Conservation (phyloP, 1,140 invertebrate genomes). For the Pissodes strobi region DNA sequence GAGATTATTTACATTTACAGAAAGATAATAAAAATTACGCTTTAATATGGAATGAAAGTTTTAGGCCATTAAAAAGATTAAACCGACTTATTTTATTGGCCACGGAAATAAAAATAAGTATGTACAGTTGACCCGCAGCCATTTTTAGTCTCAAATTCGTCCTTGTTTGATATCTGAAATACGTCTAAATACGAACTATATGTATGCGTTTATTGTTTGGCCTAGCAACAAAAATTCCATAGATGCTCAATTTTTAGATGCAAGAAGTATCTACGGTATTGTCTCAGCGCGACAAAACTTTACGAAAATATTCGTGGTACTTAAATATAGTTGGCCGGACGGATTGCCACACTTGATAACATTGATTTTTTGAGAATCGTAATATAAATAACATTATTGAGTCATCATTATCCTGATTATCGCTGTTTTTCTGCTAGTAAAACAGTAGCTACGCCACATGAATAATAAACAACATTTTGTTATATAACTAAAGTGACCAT, state of each 20-base stretch:
- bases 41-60: not conserved
- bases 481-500: too few species aligned
- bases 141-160: not conserved
- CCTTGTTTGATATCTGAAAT: not conserved
- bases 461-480: too few species aligned
- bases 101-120: not conserved
- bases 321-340: too few species aligned
- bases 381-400: too few species aligned
- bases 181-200: not conserved
- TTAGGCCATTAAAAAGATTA: not conserved
- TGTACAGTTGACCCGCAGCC: not conserved
- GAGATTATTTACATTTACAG: not conserved
- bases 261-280: too few species aligned
- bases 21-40: constrained; percentile 1
- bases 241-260: not conserved
- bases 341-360: too few species aligned
- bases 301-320: too few species aligned
- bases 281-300: too few species aligned
- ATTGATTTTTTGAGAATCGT: too few species aligned
- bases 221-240: constrained; percentile 6
- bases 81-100: not conserved
- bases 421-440: too few species aligned
- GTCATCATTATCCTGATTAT: too few species aligned
- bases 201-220: not conserved
- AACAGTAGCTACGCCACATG: too few species aligned